phyloP scores from a whole-genome alignment of 2,888 invertebrate species.

The Xanthia icteritia region DNA sequence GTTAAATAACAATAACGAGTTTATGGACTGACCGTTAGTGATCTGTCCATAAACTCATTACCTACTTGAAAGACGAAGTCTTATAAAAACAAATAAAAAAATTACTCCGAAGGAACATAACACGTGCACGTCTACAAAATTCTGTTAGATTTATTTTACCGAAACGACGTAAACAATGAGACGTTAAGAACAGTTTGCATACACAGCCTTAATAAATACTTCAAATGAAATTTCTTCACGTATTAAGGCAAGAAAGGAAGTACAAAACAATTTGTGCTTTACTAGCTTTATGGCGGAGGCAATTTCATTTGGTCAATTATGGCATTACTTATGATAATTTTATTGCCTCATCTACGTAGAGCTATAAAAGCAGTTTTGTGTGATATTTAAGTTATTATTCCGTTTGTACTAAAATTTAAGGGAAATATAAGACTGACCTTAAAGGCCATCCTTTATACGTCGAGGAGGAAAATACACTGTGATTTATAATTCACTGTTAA shows the following conservation, averaged over 20 bases:
- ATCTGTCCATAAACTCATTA: no score
- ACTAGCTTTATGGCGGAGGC: slow-evolving; percentile 44
- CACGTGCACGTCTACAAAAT: no score
- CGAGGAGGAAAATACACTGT: no score
- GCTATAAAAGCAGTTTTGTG: slow-evolving; percentile 35
- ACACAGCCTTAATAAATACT: slow-evolving; percentile 57
- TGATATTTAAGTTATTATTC: slow-evolving; percentile 12
- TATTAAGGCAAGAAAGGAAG: slow-evolving; percentile 31
- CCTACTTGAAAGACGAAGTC: no score
- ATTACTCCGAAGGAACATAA: no score
- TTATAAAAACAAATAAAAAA: no score
- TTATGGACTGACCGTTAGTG: no score
- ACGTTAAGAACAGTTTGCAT: slow-evolving; percentile 50
- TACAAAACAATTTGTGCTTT: slow-evolving; percentile 50
- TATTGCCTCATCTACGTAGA: slow-evolving; percentile 31
- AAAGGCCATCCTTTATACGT: neutral
- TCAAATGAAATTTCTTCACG: slow-evolving; percentile 38
- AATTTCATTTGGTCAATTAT: slow-evolving; percentile 59
- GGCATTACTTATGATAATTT: slow-evolving; percentile 54
- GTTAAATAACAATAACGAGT: no score
- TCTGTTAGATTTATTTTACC: slow-evolving; percentile 28
- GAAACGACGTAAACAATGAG: slow-evolving; percentile 49
- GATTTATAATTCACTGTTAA: no score
- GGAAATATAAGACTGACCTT: neutral
- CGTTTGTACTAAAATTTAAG: neutral